Evolutionary conservation across 2,113 vertebrate genomes (phyloP).

Genomic region (Oncorhynchus clarkii): DNA sequence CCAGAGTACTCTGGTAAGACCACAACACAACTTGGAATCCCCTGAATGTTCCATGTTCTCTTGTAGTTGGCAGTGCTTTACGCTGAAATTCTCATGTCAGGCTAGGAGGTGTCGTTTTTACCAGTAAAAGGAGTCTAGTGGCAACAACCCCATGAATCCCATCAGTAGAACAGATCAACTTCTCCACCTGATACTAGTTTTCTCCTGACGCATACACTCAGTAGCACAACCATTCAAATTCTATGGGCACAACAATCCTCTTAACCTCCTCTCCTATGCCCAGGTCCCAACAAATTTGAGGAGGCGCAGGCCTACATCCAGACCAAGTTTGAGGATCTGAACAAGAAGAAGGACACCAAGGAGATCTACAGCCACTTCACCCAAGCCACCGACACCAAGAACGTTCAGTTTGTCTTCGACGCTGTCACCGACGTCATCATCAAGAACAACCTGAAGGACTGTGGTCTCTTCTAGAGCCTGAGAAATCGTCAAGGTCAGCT

Average conservation of each 20-base stretch:
- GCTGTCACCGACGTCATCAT: constrained; percentile 98
- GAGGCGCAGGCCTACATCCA: constrained; percentile 95
- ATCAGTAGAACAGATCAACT: background rate
- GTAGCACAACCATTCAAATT: background rate
- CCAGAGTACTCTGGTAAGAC: constrained; percentile 89
- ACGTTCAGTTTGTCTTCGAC: constrained; percentile 98
- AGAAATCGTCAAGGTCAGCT: constrained; percentile 49
- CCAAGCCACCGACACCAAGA: constrained; percentile 98
- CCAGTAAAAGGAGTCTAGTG: too few species aligned
- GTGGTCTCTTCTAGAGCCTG: constrained; percentile 85
- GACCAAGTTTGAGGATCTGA: constrained; percentile 97
- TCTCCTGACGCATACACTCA: too few species aligned
- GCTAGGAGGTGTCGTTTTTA: background rate
- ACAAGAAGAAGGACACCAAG: constrained; percentile 98
- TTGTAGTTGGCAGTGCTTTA: too few species aligned
- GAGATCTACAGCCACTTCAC: constrained; percentile 99
- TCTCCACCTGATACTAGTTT: background rate
- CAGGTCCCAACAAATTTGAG: constrained; percentile 88
- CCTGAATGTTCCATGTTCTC: too few species aligned
- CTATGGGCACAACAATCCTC: background rate
- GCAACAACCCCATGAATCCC: background rate
- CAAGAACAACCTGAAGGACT: constrained; percentile 99
- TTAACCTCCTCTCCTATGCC: background rate
- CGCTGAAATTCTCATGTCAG: too few species aligned
- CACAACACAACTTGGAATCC: background rate